Evolutionary conservation across 2,797 vertebrate species (phyloP).

Genomic region (Tamandua tetradactyla): DNA sequence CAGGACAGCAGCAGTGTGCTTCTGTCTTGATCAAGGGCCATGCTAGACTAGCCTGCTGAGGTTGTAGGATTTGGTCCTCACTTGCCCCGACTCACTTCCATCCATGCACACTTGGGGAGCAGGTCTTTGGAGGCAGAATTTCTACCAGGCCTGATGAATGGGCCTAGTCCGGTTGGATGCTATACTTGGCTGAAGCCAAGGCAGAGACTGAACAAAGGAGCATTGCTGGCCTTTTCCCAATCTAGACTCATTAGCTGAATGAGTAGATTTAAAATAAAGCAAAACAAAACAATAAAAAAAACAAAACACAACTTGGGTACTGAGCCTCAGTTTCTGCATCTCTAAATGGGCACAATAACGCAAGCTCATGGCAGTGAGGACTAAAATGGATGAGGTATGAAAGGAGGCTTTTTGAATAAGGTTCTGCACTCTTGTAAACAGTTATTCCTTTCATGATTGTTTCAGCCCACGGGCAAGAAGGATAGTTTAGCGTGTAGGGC

Average conservation of each 20-base stretch:
- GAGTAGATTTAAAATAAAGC: neutral
- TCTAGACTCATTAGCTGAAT: neutral
- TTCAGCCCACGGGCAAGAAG: neutral
- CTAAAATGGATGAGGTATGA: neutral
- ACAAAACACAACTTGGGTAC: neutral
- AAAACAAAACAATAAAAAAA: neutral
- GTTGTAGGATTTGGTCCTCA: neutral
- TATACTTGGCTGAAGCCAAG: neutral
- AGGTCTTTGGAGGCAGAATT: neutral
- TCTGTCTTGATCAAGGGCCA: neutral
- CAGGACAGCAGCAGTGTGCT: neutral
- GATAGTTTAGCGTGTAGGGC: neutral
- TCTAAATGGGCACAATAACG: neutral
- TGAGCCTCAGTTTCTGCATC: neutral
- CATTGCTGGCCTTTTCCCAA: neutral
- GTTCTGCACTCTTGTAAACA: rapidly evolving
- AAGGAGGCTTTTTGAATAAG: neutral
- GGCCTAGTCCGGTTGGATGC: neutral
- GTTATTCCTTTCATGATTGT: neutral
- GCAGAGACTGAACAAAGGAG: neutral
- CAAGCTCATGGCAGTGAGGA: neutral
- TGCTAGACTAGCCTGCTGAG: neutral
- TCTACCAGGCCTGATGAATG: neutral
- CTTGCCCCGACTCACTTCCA: too few relatives aligned
- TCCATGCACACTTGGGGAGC: too few relatives aligned